Conservation (phyloP, 2,113 vertebrate genomes). For the Anas platyrhynchos region DNA sequence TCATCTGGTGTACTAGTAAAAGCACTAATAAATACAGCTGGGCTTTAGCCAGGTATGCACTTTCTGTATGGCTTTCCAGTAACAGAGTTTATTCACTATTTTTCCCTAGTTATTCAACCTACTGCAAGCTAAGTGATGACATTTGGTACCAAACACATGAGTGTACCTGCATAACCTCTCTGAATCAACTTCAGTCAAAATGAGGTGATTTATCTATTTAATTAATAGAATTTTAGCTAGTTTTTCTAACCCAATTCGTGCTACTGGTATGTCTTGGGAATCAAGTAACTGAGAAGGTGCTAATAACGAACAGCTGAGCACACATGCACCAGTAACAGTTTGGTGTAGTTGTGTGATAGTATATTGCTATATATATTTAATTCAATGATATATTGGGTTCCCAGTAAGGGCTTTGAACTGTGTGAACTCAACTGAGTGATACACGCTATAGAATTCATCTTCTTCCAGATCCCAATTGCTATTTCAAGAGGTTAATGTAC, state of each 20-base stretch:
- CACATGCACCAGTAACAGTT: background rate
- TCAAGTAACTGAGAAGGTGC: background rate
- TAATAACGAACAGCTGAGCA: background rate
- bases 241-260: background rate
- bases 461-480: background rate
- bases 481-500: background rate
- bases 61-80: background rate
- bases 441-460: background rate
- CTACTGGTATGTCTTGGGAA: background rate
- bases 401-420: background rate
- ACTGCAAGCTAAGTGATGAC: background rate
- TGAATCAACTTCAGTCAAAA: background rate
- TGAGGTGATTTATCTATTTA: background rate
- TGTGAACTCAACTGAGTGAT: background rate
- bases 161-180: background rate
- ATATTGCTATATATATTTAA: background rate
- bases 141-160: background rate
- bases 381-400: background rate
- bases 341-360: background rate
- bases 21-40: background rate
- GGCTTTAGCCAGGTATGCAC: background rate
- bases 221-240: background rate
- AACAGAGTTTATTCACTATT: background rate
- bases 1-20: background rate
- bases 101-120: background rate